Base-by-base conservation (phyloP, 2,113 vertebrate species). In the Meriones unguiculatus region DNA sequence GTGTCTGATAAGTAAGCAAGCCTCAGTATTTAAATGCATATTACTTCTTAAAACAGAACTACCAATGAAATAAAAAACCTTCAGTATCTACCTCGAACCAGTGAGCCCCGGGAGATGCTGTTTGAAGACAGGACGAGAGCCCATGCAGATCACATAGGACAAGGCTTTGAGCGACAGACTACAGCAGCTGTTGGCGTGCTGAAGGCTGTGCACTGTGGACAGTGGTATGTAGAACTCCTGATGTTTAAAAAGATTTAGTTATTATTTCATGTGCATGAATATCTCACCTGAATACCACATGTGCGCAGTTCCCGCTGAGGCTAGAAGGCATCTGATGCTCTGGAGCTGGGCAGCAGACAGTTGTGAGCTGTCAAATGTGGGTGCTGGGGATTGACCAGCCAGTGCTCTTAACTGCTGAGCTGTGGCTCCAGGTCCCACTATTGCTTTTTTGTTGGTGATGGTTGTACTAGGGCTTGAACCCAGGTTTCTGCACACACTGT, bases 1-100 rank as follows among this genome's bases (percentile, higher is more conserved):
- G 59, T 81, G 18, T 54, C 90, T 89, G 25, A 62, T 75, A 75
- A 75, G 25, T 13, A 81, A n/a, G 28, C 38, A 59, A 95, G 75
- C 32, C n/a, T 86, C 59, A 77, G 25, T 91, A 75, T 80, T 70
- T 93, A 50, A 92, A 62, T 93, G 9, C 62, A 80, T 38, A 28
- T 88, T 50, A 93, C 76, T 88, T 97, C 93, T 52, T 6, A 89
- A 92, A 2, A 59, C 88, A 99, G 99, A 99, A 99, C 99, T 97
- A 99, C 99, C 99, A 99, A 99, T 98, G 99, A 99, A 98, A 99
- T 99, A 89, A 99, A 99, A 99, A 99, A 99, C 98, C 98, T 99
- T 97, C 99, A 99, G 99, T 99, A 99, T 97, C 99, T 99, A 99
- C 99, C 99, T 98, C 99, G 99, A 98, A 98, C 99, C 97, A 99